Percentiles rank a stretch among this genome's conserved stretches.
Evolutionary conservation across 2,888 invertebrate genomes (phyloP).

Genomic region (Napeogenes inachia): DNA sequence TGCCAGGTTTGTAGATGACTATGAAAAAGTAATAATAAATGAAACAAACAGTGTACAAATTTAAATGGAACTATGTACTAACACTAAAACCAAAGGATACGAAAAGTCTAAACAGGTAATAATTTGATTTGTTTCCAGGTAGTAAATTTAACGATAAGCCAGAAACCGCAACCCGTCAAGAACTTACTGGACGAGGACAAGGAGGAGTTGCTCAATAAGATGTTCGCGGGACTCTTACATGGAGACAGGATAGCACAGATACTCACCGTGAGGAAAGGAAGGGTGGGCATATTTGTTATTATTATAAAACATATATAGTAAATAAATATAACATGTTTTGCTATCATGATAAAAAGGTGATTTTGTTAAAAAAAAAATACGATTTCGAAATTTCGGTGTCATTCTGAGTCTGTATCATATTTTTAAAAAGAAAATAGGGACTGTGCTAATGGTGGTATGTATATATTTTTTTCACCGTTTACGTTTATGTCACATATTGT

Average conservation of each 20-base stretch:
- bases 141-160: constrained; percentile 63
- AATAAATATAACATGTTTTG: not conserved
- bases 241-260: constrained; percentile 85
- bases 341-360: too few species aligned
- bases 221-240: constrained; percentile 80
- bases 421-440: too few species aligned
- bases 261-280: constrained; percentile 88
- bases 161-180: constrained; percentile 57
- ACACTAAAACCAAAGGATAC: not conserved
- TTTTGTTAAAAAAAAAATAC: too few species aligned
- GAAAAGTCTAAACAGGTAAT: not conserved
- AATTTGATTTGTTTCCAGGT: constrained; percentile 42
- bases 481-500: not conserved
- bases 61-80: too few species aligned
- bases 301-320: not conserved
- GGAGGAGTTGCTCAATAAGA: constrained; percentile 80
- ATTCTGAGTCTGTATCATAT: too few species aligned
- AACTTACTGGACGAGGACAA: constrained; percentile 75
- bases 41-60: too few species aligned
- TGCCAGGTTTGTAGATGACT: too few species aligned
- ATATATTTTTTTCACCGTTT: too few species aligned
- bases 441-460: too few species aligned
- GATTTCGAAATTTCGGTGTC: too few species aligned
- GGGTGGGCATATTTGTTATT: constrained; percentile 70
- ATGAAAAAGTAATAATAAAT: too few species aligned